These are phyloP conservation scores for Luidia sarsii DNA, from an alignment of 53 echinoderm and acorn worm species.

Conservation along the genomic window DNA sequence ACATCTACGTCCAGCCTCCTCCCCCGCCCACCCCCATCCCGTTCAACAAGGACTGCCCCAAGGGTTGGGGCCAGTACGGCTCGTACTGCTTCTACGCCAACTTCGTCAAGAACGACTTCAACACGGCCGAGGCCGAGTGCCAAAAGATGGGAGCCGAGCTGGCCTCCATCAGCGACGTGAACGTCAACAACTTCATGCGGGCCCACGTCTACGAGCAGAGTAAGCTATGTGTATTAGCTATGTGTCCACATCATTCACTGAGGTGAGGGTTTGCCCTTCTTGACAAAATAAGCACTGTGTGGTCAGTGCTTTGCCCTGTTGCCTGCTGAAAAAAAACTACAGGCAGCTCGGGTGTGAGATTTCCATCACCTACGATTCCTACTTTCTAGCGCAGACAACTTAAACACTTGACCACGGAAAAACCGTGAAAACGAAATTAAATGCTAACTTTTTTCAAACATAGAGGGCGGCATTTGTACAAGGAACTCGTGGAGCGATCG, in stretches of 20 bases:
- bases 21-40: slow-evolving; percentile 47
- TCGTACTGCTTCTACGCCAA: slow-evolving; percentile 51
- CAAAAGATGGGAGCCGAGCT: slow-evolving; percentile 61
- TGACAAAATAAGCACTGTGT: too few relatives aligned
- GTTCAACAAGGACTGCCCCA: slow-evolving; percentile 25
- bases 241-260: not conserved
- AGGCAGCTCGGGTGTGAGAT: too few relatives aligned
- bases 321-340: too few relatives aligned
- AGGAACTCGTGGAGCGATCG: too few relatives aligned
- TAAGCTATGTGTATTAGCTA: slow-evolving; percentile 5
- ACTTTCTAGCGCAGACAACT: too few relatives aligned
- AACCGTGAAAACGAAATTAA: too few relatives aligned
- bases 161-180: slow-evolving; percentile 63
- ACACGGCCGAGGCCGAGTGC: slow-evolving; percentile 55
- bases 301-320: too few relatives aligned
- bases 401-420: too few relatives aligned
- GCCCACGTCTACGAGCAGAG: slow-evolving; percentile 24
- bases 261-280: too few relatives aligned
- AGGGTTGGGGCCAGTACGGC: slow-evolving; percentile 40
- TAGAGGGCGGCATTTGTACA: too few relatives aligned
- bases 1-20: slow-evolving; percentile 30
- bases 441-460: too few relatives aligned
- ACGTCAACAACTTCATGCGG: slow-evolving; percentile 76
- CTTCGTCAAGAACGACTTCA: slow-evolving; percentile 51
- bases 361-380: too few relatives aligned